Evolutionary conservation across 2,888 invertebrate species (phyloP), one percentile per base, ranked within the genome.

Genomic region (Acrobasis repandana): DNA sequence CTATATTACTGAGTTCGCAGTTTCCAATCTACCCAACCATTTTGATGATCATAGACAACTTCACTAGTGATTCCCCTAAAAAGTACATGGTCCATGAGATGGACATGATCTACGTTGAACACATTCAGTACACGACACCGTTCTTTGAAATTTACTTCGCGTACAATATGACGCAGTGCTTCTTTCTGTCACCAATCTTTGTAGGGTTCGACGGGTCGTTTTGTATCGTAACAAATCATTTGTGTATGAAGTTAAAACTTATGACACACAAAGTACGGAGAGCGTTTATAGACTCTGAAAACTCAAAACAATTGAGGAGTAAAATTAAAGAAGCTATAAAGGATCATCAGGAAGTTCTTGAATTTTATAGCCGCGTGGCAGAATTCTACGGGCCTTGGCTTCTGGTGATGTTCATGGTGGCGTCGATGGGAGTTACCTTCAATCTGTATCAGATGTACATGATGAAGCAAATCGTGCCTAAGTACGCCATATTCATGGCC

Each of bases 161-260:
- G 0, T 87, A 85, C 65, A 85, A 78, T 54, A 73, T 82, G 28
- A n/a, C 73, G 0, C 80, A 82, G 57, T 80, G 81, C 36, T 46
- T 82, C 1, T 67, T 79, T 8, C 70, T 88, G 0, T 70, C 77
- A 3, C 82, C 83, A 1, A 80, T 80, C 48, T 88, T 81, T 60
- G 67, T 74, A 2, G 88, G 86, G 1, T 80, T 88, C 14, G 88
- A 88, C 43, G 86, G 86, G 0, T 85, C 85, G 0, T 88, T 86
- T 61, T 86, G 88, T 61, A 86, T 89, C 52, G 82, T 82, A 0
- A 83, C 80, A 0, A 83, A 80, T 0, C 86, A 88, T 64, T 68
- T 87, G 20, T 72, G 82, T 6, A 67, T 89, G 2, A 89, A 88
- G 65, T 62, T 89, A 14, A 86, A 87, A 67, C 61, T 89, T 47